Percentiles rank a stretch among this genome's conserved stretches.
phyloP scores from a whole-genome alignment of 2,888 invertebrate genomes.

The Tribolium freemani region DNA sequence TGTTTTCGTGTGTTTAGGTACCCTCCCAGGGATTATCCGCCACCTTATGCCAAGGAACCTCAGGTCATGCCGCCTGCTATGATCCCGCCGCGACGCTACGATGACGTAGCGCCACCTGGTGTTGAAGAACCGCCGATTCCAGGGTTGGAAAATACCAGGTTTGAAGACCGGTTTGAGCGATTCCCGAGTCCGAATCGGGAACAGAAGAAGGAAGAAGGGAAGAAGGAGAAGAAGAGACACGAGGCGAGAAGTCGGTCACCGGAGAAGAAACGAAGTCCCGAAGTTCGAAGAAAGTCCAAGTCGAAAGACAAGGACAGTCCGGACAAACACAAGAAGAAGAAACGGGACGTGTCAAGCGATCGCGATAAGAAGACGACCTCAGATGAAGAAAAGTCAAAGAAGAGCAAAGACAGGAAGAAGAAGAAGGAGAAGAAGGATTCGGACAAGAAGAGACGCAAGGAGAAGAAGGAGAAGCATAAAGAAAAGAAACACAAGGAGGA shows the following conservation, averaged over 20 bases:
- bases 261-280: conserved; percentile 57
- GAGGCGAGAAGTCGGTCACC: conserved; percentile 52
- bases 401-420: conserved; percentile 71
- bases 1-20: conserved; percentile 61
- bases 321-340: conserved; percentile 62
- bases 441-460: conserved; percentile 67
- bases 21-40: conserved; percentile 55
- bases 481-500: conserved; percentile 61
- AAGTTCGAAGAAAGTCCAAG: conserved; percentile 65
- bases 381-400: conserved; percentile 64
- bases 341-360: conserved; percentile 56
- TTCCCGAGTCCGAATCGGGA: conserved; percentile 25
- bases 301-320: conserved; percentile 62
- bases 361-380: conserved; percentile 60
- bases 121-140: conserved; percentile 76
- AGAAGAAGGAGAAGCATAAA: conserved; percentile 66
- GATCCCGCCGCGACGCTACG: conserved; percentile 62
- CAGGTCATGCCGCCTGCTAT: conserved; percentile 54
- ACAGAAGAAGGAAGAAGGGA: conserved; percentile 23
- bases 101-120: conserved; percentile 75
- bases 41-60: conserved; percentile 49
- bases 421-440: conserved; percentile 71
- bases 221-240: conserved; percentile 41
- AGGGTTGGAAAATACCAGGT: conserved; percentile 72
- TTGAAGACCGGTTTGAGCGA: conserved; percentile 48